Percentiles rank a stretch among this genome's conserved stretches.
Evolutionary conservation across 2,113 vertebrate species (phyloP).

Genomic region (Suncus etruscus): DNA sequence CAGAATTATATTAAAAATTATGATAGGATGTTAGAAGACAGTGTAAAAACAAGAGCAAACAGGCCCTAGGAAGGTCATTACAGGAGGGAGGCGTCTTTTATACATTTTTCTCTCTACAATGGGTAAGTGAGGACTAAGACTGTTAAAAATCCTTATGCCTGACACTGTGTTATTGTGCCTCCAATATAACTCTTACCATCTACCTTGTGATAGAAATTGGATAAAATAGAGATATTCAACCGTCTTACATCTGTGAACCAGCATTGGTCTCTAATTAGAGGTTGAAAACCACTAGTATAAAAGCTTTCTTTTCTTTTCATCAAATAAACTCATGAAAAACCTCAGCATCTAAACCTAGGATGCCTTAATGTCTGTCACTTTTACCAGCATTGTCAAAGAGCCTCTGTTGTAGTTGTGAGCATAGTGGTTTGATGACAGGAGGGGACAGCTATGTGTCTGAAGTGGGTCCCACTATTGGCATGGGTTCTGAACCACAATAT

Average conservation of each 20-base stretch:
- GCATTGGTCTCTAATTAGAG: too few species aligned
- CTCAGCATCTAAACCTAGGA: background rate
- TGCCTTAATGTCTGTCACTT: background rate
- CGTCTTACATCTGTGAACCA: too few species aligned
- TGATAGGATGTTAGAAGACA: background rate
- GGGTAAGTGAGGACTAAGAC: background rate
- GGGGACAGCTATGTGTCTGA: background rate
- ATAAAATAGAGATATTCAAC: too few species aligned
- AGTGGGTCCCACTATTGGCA: background rate
- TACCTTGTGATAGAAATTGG: background rate
- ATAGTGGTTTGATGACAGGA: background rate
- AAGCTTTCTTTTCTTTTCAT: background rate
- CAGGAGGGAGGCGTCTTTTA: background rate
- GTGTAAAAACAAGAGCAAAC: slow-evolving; percentile 29
- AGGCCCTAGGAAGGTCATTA: background rate
- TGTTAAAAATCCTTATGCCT: slow-evolving; percentile 5
- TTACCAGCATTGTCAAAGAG: background rate
- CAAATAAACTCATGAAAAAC: slow-evolving; percentile 22
- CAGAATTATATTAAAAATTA: background rate
- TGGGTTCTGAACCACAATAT: background rate
- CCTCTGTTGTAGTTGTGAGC: background rate
- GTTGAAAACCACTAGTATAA: background rate
- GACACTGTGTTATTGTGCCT: background rate
- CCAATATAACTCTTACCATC: slow-evolving; percentile 18
- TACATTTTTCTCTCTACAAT: background rate